phyloP scores from a whole-genome alignment of 2,113 vertebrate species.

The Aspiorhynchus laticeps region DNA sequence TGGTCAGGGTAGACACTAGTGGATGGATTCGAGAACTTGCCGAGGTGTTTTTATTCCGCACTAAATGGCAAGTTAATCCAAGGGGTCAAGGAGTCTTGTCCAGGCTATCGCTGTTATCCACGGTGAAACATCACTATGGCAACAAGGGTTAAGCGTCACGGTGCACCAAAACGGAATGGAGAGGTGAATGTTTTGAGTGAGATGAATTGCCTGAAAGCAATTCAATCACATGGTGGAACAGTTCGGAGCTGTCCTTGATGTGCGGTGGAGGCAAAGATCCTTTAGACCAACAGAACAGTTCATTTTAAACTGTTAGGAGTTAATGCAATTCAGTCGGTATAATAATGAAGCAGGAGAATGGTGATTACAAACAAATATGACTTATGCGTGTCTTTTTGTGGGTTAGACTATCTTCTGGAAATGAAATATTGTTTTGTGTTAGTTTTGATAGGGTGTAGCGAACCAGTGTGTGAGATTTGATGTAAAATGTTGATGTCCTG shows the following conservation, averaged over 20 bases:
- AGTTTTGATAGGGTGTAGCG: not conserved
- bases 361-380: too few species aligned
- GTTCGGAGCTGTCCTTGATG: conserved; percentile 63
- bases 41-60: conserved; percentile 55
- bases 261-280: conserved; percentile 54
- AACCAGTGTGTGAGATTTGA: not conserved
- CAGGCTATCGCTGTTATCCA: conserved; percentile 57
- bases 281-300: conserved; percentile 41
- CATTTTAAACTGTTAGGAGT: not conserved
- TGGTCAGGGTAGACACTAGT: conserved; percentile 60
- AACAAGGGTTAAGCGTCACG: conserved; percentile 66
- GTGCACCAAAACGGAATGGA: conserved; percentile 58
- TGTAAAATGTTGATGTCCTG: not conserved
- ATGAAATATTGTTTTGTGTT: not conserved
- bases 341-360: too few species aligned
- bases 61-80: conserved; percentile 67
- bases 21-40: conserved; percentile 60
- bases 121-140: conserved; percentile 70
- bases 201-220: conserved; percentile 64
- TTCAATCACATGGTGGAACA: conserved; percentile 63
- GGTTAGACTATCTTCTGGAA: not conserved
- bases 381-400: not conserved
- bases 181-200: conserved; percentile 50
- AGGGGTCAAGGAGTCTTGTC: conserved; percentile 69
- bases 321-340: too few species aligned